These are phyloP conservation scores for Phrynocephalus vlangalii DNA, from an alignment of 2,797 vertebrate genomes.

Conservation along the genomic window DNA sequence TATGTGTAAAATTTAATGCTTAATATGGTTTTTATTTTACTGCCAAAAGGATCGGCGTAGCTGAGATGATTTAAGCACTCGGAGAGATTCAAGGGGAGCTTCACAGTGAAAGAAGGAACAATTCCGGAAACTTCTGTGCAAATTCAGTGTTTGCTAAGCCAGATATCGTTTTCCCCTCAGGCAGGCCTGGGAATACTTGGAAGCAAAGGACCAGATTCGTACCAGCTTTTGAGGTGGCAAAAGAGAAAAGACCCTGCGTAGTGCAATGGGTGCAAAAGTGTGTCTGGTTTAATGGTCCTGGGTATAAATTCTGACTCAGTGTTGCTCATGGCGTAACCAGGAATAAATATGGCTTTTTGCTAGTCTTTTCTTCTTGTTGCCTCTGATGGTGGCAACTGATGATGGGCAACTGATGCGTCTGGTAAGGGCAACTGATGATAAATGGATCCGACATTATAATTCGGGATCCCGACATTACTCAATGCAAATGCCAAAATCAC, in stretches of 20 bases:
- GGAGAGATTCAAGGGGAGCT: conserved; percentile 69
- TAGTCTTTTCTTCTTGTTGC: no score
- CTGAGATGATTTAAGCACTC: conserved; percentile 74
- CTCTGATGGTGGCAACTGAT: no score
- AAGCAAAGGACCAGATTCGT: neutral
- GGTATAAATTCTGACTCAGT: neutral
- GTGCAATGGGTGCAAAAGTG: no score
- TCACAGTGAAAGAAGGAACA: conserved; percentile 69
- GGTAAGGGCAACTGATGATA: no score
- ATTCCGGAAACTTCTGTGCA: conserved; percentile 50
- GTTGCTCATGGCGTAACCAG: no score
- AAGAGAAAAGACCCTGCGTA: neutral
- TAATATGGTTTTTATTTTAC: conserved; percentile 79
- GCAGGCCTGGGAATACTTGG: neutral
- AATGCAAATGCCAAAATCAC: no score
- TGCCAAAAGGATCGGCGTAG: conserved; percentile 64
- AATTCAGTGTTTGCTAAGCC: conserved; percentile 71
- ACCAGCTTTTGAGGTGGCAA: neutral
- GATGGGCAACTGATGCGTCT: no score
- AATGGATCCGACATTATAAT: no score
- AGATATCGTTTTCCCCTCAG: conserved; percentile 53
- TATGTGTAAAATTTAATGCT: conserved; percentile 77
- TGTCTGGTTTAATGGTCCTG: neutral
- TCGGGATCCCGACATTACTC: no score
- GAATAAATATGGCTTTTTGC: no score